Evolutionary conservation across 2,797 vertebrate species (phyloP), one percentile per base, ranked within the genome.

Genomic region (Crocidura indochinensis): DNA sequence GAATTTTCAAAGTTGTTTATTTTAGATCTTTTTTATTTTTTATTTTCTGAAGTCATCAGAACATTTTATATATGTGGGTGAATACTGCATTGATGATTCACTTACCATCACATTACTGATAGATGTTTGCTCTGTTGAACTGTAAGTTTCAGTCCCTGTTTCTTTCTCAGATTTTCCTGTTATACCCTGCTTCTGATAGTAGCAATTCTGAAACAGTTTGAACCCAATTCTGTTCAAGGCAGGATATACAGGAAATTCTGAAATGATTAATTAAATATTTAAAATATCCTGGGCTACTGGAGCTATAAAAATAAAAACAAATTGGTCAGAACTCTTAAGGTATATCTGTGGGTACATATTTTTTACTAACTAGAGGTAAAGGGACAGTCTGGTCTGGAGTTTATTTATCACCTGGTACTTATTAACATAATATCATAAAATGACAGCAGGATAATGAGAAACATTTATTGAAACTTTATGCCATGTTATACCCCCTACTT

Each of bases 11-110:
- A 3, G 49, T 93, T 79, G 24, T n/a, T 94, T 29, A 3, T 38
- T 38, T 38, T 38, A 38, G 5, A 38, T 38, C 38, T 38, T 38
- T 2, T 38, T 38, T 38, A 38, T 38, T 38, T 38, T 38, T 38
- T 2, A 27, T 20, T 82, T 87, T 91, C 46, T 38, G 65, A 87
- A 91, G 60, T 73, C 71, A 19, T 53, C 76, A 72, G 96, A 96
- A 97, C 94, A 47, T 94, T 94, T 85, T 97, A 94, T 97, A 84
- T 96, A 82, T 6, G 64, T 67, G 12, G 83, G 85, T 94, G 93
- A 96, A 93, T 84, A 64, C 60, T 71, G 10, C 77, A 56, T 64
- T 73, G 79, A 56, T 97, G 96, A 96, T 83, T 97, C 96, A 97
- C 71, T 96, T 96, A 97, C 94, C 79, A 79, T 81, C 88, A 49